These are phyloP conservation scores for Diaphora mendica DNA, from an alignment of 2,888 invertebrate species.

Conservation along the genomic window DNA sequence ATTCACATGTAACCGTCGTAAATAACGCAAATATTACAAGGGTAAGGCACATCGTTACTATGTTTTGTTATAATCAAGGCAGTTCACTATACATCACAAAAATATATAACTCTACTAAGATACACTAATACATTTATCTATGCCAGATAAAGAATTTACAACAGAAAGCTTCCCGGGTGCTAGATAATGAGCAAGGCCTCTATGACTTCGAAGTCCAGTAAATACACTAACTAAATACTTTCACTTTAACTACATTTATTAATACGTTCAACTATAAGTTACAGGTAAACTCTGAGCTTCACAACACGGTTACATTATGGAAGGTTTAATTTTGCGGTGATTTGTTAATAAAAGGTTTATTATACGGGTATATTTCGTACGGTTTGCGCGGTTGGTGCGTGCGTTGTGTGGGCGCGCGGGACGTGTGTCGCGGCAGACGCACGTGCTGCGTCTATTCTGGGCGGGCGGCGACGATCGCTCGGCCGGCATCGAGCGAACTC, in stretches of 20 bases:
- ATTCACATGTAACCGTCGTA: slow-evolving; percentile 40
- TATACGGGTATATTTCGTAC: slow-evolving; percentile 29
- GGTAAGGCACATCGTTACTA: slow-evolving; percentile 80
- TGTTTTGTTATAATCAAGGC: slow-evolving; percentile 67
- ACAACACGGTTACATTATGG: slow-evolving; percentile 57
- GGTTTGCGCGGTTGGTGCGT: slow-evolving; percentile 41
- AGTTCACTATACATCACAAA: slow-evolving; percentile 56
- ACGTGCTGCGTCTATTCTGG: slow-evolving; percentile 86
- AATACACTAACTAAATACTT: slow-evolving; percentile 66
- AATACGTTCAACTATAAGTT: slow-evolving; percentile 59
- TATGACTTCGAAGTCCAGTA: slow-evolving; percentile 68
- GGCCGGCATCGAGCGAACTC: slow-evolving; percentile 78
- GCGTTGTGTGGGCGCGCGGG: slow-evolving; percentile 51
- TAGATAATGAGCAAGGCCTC: slow-evolving; percentile 78
- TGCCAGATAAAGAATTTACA: slow-evolving; percentile 42
- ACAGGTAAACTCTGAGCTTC: slow-evolving; percentile 45
- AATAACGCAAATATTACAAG: slow-evolving; percentile 64
- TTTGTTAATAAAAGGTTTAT: slow-evolving; percentile 35
- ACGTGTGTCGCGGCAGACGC: slow-evolving; percentile 80
- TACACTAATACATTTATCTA: slow-evolving; percentile 37
- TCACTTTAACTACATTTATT: slow-evolving; percentile 61
- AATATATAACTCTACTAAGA: slow-evolving; percentile 35
- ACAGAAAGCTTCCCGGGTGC: slow-evolving; percentile 65
- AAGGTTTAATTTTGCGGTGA: slow-evolving; percentile 36
- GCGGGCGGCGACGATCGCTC: slow-evolving; percentile 67